These are phyloP conservation scores for Drosophila mettleri DNA, from an alignment of 2,888 invertebrate species.

Conservation along the genomic window DNA sequence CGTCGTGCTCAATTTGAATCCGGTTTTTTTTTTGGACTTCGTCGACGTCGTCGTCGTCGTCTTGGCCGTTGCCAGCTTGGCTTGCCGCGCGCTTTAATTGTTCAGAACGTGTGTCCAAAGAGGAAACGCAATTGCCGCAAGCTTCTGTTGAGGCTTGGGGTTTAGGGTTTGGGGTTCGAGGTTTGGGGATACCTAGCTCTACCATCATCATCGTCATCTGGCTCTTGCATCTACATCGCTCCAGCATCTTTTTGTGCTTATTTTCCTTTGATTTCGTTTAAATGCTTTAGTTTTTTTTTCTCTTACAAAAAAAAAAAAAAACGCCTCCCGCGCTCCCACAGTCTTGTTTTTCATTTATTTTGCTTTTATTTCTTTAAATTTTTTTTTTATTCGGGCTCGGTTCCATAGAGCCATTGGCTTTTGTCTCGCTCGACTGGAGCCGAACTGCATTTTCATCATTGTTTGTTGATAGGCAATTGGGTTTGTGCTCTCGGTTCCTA, in stretches of 20 bases:
- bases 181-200: constrained; percentile 25
- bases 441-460: constrained; percentile 59
- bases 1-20: constrained; percentile 76
- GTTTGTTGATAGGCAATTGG: constrained; percentile 72
- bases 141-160: constrained; percentile 77
- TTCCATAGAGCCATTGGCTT: constrained; percentile 74
- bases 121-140: constrained; percentile 81
- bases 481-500: constrained; percentile 33
- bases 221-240: constrained; percentile 43
- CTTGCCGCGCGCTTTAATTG: constrained; percentile 74
- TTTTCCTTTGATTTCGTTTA: constrained; percentile 67
- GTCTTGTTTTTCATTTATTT: constrained; percentile 40
- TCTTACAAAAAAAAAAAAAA: too few species aligned
- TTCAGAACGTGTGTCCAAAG: constrained; percentile 80
- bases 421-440: constrained; percentile 61
- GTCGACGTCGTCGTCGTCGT: constrained; percentile 44
- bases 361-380: too few species aligned
- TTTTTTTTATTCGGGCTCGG: constrained; percentile 29
- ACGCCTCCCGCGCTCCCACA: constrained; percentile 78
- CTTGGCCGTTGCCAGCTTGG: constrained; percentile 58
- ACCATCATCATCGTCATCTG: constrained; percentile 48
- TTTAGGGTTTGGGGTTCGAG: constrained; percentile 43
- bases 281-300: constrained; percentile 12
- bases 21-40: constrained; percentile 77
- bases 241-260: constrained; percentile 64